A percentile compares a stretch with the other conserved stretches of the same genome.
These are phyloP conservation scores for Rhysida immarginata DNA, from an alignment of 1,140 invertebrate species.

Conservation along the genomic window DNA sequence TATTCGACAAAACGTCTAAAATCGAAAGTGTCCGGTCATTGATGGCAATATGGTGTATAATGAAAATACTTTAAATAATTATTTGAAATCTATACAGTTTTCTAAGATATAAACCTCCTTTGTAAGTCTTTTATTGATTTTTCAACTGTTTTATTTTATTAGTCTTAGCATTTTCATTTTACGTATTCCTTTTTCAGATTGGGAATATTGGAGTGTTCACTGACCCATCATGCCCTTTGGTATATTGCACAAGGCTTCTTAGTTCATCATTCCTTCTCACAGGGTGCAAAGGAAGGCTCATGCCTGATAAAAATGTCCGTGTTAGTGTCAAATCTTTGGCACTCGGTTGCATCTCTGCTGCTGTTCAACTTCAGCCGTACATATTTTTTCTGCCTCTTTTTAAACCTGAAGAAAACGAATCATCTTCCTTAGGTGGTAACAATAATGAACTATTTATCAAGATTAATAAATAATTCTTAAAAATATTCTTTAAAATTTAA, in stretches of 20 bases:
- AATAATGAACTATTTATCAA: no score
- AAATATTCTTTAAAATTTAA: no score
- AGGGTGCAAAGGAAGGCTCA: slow-evolving; percentile 40
- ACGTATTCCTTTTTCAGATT: slow-evolving; percentile 6
- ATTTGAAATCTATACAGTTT: no score
- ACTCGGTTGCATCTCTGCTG: slow-evolving; percentile 50
- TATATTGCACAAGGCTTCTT: slow-evolving; percentile 57
- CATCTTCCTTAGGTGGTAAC: no score
- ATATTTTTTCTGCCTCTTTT: slow-evolving; percentile 44
- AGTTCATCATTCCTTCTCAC: slow-evolving; percentile 56
- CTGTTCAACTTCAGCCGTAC: slow-evolving; percentile 50
- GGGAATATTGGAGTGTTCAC: slow-evolving; percentile 44
- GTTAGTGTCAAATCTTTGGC: slow-evolving; percentile 73
- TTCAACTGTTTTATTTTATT: not conserved
- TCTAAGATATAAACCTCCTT: no score
- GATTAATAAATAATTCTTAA: no score
- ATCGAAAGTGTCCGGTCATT: no score
- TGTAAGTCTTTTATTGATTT: not conserved
- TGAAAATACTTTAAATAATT: no score
- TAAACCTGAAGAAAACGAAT: slow-evolving; percentile 10
- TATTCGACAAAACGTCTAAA: no score
- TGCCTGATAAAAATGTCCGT: slow-evolving; percentile 49
- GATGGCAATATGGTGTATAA: no score
- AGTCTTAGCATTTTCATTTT: not conserved
- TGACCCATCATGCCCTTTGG: slow-evolving; percentile 48